These are phyloP conservation scores for Onychomys torridus DNA, from an alignment of 2,797 vertebrate genomes.

Conservation along the genomic window DNA sequence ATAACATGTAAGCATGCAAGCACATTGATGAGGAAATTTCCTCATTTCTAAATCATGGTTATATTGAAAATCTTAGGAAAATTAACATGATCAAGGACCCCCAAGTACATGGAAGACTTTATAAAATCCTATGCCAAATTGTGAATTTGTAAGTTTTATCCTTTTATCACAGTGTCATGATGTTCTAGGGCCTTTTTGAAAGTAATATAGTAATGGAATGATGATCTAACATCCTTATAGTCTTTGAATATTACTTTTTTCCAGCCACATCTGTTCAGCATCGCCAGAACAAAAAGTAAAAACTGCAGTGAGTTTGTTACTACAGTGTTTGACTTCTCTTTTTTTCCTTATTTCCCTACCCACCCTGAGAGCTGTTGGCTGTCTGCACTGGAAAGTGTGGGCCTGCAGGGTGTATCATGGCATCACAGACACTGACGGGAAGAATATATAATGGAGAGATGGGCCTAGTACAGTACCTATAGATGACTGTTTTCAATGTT, in stretches of 20 bases:
- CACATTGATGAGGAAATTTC: background rate
- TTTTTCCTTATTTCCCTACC: background rate
- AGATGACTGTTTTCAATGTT: slow-evolving; percentile 31
- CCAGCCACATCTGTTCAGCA: slow-evolving; percentile 35
- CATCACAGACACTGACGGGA: background rate
- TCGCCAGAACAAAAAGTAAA: slow-evolving; percentile 43
- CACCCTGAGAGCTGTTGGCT: background rate
- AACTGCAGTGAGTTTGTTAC: slow-evolving; percentile 1
- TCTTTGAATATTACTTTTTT: slow-evolving; percentile 32
- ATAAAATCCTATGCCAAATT: slow-evolving; percentile 54
- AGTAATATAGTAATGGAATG: background rate
- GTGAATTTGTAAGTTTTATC: background rate
- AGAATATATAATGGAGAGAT: background rate
- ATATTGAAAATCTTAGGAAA: background rate
- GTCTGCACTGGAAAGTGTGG: slow-evolving; percentile 23
- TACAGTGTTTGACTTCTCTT: slow-evolving; percentile 15
- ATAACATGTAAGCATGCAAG: background rate
- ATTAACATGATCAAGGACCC: background rate
- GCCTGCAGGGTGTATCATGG: background rate
- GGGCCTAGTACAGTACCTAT: background rate
- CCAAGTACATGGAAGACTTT: slow-evolving; percentile 30
- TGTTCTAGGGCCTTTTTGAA: slow-evolving; percentile 22
- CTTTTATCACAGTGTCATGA: background rate
- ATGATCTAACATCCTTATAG: background rate
- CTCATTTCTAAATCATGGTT: slow-evolving; percentile 42